Evolutionary conservation across 2,888 invertebrate species (phyloP).

Genomic region (Drosophila colorata): DNA sequence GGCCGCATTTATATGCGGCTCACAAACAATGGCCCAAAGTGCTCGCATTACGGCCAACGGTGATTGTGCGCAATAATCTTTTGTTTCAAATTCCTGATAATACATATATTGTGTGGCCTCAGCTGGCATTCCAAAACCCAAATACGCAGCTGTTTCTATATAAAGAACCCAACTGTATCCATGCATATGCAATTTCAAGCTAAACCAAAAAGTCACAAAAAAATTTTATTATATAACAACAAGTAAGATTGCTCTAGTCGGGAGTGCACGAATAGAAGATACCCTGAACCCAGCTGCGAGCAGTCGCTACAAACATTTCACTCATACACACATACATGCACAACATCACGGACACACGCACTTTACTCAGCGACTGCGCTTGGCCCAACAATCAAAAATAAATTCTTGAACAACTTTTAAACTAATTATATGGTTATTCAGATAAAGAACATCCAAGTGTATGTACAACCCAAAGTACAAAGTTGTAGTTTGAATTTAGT

Average conservation of each 20-base stretch:
- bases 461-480: not conserved
- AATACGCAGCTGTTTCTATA: conserved; percentile 16
- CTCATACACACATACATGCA: no score
- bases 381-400: no score
- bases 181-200: conserved; percentile 16
- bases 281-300: no score
- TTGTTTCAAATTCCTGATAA: conserved; percentile 19
- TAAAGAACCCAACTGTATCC: not conserved
- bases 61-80: conserved; percentile 4
- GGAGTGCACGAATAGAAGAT: no score
- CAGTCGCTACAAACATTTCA: no score
- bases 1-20: conserved; percentile 32
- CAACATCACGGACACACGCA: no score
- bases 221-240: no score
- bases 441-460: no score
- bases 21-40: conserved; percentile 18
- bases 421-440: no score
- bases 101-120: not conserved
- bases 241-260: no score
- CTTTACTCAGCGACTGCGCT: no score
- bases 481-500: not conserved
- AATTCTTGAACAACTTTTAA: no score
- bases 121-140: conserved; percentile 14
- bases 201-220: not conserved
- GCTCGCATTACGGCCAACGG: conserved; percentile 5